These are phyloP conservation scores for Orestias chungarensis DNA, from an alignment of 2,797 vertebrate genomes.

Conservation along the genomic window DNA sequence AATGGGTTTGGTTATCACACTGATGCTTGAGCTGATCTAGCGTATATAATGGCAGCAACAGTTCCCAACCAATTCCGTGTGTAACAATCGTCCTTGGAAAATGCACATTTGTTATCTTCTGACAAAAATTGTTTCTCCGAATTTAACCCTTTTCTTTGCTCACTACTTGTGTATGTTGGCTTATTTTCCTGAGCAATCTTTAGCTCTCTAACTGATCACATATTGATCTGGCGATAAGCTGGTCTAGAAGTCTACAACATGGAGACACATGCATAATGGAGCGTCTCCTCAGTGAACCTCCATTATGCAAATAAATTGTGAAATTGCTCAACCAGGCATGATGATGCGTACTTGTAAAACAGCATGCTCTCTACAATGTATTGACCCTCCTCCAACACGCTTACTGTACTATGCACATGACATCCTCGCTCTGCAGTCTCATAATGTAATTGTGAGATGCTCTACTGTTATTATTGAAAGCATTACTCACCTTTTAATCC, in stretches of 20 bases:
- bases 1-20: conserved; percentile 50
- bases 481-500: conserved; percentile 35
- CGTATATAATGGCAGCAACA: conserved; percentile 58
- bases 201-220: conserved; percentile 55
- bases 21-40: conserved; percentile 31
- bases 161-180: conserved; percentile 2
- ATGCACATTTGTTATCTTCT: background rate
- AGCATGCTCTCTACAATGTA: conserved; percentile 10
- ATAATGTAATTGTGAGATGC: conserved; percentile 14
- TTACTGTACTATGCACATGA: conserved; percentile 35
- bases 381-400: conserved; percentile 37
- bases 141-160: conserved; percentile 3
- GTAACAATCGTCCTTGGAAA: background rate
- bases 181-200: conserved; percentile 14
- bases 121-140: conserved; percentile 7
- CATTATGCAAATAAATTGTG: conserved; percentile 30
- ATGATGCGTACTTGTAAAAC: conserved; percentile 26
- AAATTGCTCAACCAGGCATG: conserved; percentile 21
- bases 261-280: conserved; percentile 39
- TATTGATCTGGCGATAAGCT: conserved; percentile 56
- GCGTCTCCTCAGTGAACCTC: conserved; percentile 3
- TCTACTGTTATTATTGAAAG: conserved; percentile 23
- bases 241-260: background rate
- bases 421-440: background rate
- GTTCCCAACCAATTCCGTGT: conserved; percentile 25